Evolutionary conservation across 2,888 invertebrate species (phyloP), one percentile per base, ranked within the genome.

Genomic region (Epistrophella euchroma): DNA sequence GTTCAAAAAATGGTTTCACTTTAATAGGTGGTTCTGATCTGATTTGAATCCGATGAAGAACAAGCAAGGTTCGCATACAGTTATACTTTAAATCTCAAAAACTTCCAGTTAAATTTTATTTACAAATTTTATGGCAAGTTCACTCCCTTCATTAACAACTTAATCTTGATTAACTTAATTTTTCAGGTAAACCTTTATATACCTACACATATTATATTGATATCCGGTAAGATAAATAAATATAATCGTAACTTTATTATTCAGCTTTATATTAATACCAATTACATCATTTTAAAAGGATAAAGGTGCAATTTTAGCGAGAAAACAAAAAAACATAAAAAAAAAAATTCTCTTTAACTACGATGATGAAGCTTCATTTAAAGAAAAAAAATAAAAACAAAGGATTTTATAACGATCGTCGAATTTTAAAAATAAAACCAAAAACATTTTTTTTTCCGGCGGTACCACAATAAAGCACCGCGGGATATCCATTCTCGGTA

Each of bases 401-500:
- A 60, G 56, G 32, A 56, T 56, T 56, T 35, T 35, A 56, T 56
- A 35, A 56, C 56, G 35, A 56, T 17, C 56, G 32, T n/a, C 10
- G 10, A 56, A 4, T n/a, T 19, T 47, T 13, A 5, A 28, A 56
- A 11, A 32, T 5, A 56, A 56, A 56, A 32, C 10, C n/a, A 25
- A 40, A 40, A 45, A 62, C 37, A 66, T 58, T 50, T 76, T 50
- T 19, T 37, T 56, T n/a, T n/a, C n/a, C n/a, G n/a, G 70, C 76
- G 80, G 75, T 47, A 70, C 75, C 75, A 71, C 75, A 70, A 56
- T 71, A 81, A 81, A 76, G 70, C 76, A 71, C 81, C 62, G 64
- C 81, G 71, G 81, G 81, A 56, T 71, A 76, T 71, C 64, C 56
- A 81, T 43, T 81, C 81, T 76, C 58, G 70, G 71, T 64, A 25